Conservation (phyloP, 2,113 vertebrate genomes). For the Mesocricetus auratus region DNA sequence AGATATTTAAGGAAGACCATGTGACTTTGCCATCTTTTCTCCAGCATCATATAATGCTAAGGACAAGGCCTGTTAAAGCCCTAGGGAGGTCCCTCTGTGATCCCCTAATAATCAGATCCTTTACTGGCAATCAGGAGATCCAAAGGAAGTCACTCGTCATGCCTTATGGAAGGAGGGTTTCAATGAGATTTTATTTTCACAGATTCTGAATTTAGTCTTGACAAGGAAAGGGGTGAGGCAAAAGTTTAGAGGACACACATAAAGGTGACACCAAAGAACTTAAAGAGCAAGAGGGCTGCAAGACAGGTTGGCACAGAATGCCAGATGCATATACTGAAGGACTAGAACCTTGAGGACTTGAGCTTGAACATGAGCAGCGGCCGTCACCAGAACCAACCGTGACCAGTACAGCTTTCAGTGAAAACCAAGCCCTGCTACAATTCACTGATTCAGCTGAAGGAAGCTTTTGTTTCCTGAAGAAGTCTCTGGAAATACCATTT, state of each 20-base stretch:
- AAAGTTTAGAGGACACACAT: not conserved
- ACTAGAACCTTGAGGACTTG: not conserved
- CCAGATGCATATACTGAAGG: not conserved
- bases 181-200: conserved; percentile 18
- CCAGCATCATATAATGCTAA: not conserved
- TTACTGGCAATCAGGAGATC: not conserved
- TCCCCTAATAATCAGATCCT: not conserved
- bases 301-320: not conserved
- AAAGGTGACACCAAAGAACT: not conserved
- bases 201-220: not conserved
- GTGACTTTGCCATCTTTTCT: not conserved
- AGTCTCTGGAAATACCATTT: not conserved
- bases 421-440: not conserved
- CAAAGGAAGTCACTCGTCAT: not conserved
- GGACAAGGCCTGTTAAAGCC: conserved; percentile 22
- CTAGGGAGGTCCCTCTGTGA: conserved; percentile 17
- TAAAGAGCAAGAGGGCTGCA: not conserved
- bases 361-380: conserved; percentile 14
- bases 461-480: not conserved
- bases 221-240: not conserved
- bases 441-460: conserved; percentile 23
- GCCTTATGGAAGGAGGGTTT: not conserved
- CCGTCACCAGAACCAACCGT: conserved; percentile 24
- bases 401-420: not conserved
- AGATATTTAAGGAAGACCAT: not conserved